Percentiles rank a stretch among this genome's conserved stretches.
Evolutionary conservation across 2,113 vertebrate genomes (phyloP).

Genomic region (Chaetura pelagica): DNA sequence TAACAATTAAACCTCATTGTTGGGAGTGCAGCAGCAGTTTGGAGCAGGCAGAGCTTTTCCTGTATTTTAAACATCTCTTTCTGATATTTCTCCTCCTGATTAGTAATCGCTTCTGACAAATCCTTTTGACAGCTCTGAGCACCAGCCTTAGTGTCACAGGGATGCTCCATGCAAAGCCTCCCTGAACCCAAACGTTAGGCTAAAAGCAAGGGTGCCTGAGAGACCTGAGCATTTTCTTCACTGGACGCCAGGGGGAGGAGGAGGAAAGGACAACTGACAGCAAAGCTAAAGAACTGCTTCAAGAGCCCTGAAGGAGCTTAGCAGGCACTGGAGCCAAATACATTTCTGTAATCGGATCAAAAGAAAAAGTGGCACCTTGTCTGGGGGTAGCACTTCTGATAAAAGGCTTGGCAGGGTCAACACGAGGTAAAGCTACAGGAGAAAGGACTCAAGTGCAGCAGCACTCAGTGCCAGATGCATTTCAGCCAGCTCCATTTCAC

Average conservation of each 20-base stretch:
- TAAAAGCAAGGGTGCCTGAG: neutral
- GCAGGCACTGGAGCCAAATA: neutral
- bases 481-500: neutral
- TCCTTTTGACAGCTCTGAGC: neutral
- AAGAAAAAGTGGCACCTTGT: neutral
- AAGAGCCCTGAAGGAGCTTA: neutral
- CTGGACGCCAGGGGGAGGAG: constrained; percentile 68
- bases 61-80: neutral
- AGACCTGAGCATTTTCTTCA: constrained; percentile 42
- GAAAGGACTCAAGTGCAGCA: neutral
- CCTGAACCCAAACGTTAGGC: neutral
- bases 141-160: neutral
- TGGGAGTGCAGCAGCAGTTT: neutral
- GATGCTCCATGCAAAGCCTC: neutral
- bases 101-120: constrained; percentile 59
- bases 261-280: constrained; percentile 29
- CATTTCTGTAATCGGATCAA: neutral
- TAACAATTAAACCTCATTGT: neutral
- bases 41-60: constrained; percentile 29
- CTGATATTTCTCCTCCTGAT: constrained; percentile 63
- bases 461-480: neutral
- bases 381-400: neutral
- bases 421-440: neutral
- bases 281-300: neutral
- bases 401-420: neutral